Evolutionary conservation across 64 coral and sea anemone species (phyloP).

Genomic region (Anthopleura sola): DNA sequence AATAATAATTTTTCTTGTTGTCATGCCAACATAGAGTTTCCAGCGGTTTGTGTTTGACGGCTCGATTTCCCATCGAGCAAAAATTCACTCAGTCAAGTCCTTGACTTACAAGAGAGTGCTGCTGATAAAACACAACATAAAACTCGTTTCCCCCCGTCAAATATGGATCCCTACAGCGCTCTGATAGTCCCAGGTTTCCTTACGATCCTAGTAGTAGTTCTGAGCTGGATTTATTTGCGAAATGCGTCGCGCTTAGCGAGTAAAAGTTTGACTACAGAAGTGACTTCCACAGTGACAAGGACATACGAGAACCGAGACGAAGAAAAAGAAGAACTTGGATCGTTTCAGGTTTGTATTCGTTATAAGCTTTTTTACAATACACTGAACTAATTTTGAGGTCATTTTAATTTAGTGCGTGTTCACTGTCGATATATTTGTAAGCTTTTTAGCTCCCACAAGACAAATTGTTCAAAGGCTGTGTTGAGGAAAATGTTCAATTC

Average conservation of each 20-base stretch:
- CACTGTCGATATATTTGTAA: background rate
- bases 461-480: no score
- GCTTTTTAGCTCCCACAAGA: no score
- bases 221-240: conserved; percentile 15
- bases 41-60: background rate
- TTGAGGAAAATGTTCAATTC: no score
- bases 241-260: background rate
- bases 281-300: background rate
- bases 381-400: background rate
- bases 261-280: background rate
- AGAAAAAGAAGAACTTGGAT: background rate
- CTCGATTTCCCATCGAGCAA: background rate
- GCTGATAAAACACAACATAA: background rate
- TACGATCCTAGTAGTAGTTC: conserved; percentile 6
- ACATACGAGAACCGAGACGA: background rate
- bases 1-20: no score
- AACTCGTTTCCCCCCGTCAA: background rate
- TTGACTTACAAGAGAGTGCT: background rate
- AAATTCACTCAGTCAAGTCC: background rate
- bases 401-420: background rate
- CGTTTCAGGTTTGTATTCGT: background rate
- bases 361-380: background rate
- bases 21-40: background rate
- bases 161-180: background rate
- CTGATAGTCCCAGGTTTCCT: conserved; percentile 18